These are phyloP conservation scores for Electrona antarctica DNA, from an alignment of 2,113 vertebrate species.

Conservation along the genomic window DNA sequence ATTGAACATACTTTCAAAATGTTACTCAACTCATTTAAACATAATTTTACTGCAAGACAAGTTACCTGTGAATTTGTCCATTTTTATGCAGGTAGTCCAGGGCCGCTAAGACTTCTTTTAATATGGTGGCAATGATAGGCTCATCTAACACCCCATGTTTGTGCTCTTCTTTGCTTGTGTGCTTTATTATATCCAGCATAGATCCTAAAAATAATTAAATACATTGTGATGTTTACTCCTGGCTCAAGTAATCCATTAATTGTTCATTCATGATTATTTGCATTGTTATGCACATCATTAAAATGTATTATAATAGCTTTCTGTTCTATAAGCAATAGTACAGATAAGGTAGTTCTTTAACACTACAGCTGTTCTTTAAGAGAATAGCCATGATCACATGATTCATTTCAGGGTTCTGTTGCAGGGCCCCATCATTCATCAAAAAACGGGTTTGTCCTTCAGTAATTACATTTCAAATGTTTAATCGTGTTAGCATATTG, in stretches of 20 bases:
- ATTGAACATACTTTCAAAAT: neutral
- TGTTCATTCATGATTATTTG: constrained; percentile 3
- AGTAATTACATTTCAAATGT: too few species aligned
- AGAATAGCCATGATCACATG: neutral
- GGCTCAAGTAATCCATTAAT: constrained; percentile 1
- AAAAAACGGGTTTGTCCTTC: too few species aligned
- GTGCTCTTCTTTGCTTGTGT: constrained; percentile 91
- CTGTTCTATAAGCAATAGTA: constrained; percentile 12
- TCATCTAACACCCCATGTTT: constrained; percentile 92
- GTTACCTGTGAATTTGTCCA: constrained; percentile 97
- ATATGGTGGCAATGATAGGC: constrained; percentile 94
- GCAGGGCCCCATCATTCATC: too few species aligned
- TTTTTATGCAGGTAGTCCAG: constrained; percentile 98
- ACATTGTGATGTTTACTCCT: too few species aligned
- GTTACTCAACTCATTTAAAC: neutral
- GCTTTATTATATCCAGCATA: constrained; percentile 98
- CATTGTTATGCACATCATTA: neutral
- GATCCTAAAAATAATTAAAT: constrained; percentile 81
- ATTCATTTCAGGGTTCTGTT: too few species aligned
- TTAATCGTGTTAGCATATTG: too few species aligned
- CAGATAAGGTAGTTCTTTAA: neutral
- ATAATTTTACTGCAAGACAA: neutral
- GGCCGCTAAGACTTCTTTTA: constrained; percentile 96
- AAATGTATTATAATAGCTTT: constrained; percentile 9
- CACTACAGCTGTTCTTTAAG: neutral